Evolutionary conservation across 2,113 vertebrate species (phyloP).

Genomic region (Phocoena sinus): DNA sequence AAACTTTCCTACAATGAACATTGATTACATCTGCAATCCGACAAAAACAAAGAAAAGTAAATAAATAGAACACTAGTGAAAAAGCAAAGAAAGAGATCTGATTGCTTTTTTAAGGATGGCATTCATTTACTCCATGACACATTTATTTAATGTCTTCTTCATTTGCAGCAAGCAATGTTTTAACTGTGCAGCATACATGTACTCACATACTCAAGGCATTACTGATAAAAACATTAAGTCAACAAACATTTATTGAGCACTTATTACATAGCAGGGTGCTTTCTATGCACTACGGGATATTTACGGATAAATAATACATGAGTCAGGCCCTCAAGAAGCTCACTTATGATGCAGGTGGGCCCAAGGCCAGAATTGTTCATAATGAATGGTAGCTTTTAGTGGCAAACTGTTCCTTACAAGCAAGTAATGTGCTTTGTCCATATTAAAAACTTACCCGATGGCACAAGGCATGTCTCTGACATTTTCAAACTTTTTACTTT

Average conservation of each 20-base stretch:
- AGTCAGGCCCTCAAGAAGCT: not conserved
- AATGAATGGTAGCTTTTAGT: not conserved
- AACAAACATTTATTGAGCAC: slow-evolving; percentile 60
- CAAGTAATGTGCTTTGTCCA: not conserved
- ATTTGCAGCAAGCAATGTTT: slow-evolving; percentile 49
- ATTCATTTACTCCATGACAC: slow-evolving; percentile 52
- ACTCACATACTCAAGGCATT: not conserved
- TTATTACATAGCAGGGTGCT: slow-evolving; percentile 67
- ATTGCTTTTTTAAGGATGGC: slow-evolving; percentile 55
- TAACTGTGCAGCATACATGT: not conserved
- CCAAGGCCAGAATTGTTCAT: slow-evolving; percentile 25
- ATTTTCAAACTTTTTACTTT: not conserved
- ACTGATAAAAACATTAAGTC: slow-evolving; percentile 60
- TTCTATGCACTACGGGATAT: slow-evolving; percentile 29
- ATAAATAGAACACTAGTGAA: not conserved
- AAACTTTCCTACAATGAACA: not conserved
- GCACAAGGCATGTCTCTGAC: not conserved
- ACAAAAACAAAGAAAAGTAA: slow-evolving; percentile 7
- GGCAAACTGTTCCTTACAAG: not conserved
- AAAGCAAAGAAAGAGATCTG: slow-evolving; percentile 12
- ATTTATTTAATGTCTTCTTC: slow-evolving; percentile 53
- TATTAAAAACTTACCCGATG: not conserved
- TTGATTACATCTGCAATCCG: not conserved
- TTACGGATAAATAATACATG: slow-evolving; percentile 57
- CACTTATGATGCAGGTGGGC: slow-evolving; percentile 32